Percentiles rank a stretch among this genome's conserved stretches.
Evolutionary conservation across 2,888 invertebrate species (phyloP).

Genomic region (Metacarcinus magister): DNA sequence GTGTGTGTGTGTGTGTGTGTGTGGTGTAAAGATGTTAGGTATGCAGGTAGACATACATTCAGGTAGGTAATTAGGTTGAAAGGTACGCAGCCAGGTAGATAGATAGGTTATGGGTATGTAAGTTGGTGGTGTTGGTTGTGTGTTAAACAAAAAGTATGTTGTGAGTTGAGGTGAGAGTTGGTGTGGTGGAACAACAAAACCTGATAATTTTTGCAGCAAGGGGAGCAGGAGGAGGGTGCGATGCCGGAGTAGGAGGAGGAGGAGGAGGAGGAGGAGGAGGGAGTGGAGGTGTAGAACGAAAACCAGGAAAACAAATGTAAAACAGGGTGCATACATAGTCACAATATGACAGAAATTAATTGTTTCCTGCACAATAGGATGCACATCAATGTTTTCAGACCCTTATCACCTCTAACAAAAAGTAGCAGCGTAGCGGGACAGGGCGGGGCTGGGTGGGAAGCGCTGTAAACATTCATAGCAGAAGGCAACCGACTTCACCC

Average conservation of each 20-base stretch:
- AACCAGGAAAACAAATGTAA: neutral
- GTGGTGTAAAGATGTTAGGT: neutral
- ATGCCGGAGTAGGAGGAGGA: neutral
- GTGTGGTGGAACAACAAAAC: neutral
- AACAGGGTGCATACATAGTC: neutral
- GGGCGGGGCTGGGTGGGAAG: neutral
- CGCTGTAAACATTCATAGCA: neutral
- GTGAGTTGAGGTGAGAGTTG: neutral
- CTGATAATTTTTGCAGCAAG: neutral
- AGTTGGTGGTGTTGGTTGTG: neutral
- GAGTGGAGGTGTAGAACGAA: neutral
- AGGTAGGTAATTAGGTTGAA: neutral
- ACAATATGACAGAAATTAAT: neutral
- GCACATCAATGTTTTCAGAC: neutral
- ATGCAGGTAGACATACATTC: neutral
- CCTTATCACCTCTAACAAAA: neutral
- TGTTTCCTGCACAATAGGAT: neutral
- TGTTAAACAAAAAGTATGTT: neutral
- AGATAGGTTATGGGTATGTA: neutral
- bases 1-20: conserved; percentile 44
- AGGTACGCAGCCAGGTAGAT: neutral
- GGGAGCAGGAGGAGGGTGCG: neutral
- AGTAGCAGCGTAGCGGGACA: neutral
- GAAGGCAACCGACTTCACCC: neutral
- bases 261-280: neutral